Evolutionary conservation across 2,888 invertebrate genomes (phyloP).

Genomic region (Synanthedon formicaeformis): DNA sequence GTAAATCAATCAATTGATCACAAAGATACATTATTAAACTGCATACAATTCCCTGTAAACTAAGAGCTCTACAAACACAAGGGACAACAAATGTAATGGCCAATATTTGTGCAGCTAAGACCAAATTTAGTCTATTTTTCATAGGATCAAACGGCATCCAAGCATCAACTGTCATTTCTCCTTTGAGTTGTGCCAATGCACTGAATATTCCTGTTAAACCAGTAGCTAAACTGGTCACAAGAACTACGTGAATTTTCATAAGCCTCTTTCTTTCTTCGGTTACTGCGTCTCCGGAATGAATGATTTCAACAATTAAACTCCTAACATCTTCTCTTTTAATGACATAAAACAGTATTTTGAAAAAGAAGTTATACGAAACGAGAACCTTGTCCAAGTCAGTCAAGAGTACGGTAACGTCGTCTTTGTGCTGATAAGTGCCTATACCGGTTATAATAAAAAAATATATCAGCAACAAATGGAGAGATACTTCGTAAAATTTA

Average conservation of each 20-base stretch:
- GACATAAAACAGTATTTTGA: slow-evolving; percentile 34
- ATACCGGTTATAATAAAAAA: slow-evolving; percentile 29
- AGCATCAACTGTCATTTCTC: slow-evolving; percentile 37
- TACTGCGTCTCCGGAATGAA: slow-evolving; percentile 34
- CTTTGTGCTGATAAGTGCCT: slow-evolving; percentile 25
- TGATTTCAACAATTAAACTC: slow-evolving; percentile 32
- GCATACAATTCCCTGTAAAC: slow-evolving; percentile 47
- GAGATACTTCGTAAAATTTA: slow-evolving; percentile 25
- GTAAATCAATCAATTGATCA: slow-evolving; percentile 42
- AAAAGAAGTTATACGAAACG: slow-evolving; percentile 34
- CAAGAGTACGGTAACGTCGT: slow-evolving; percentile 24
- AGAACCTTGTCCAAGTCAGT: slow-evolving; percentile 39
- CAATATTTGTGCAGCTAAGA: slow-evolving; percentile 28
- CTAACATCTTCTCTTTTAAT: slow-evolving; percentile 25
- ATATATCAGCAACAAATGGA: slow-evolving; percentile 22
- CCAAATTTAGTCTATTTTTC: slow-evolving; percentile 25
- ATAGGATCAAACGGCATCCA: slow-evolving; percentile 51
- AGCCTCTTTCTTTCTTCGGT: slow-evolving; percentile 22
- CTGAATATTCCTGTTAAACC: slow-evolving; percentile 23
- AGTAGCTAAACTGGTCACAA: slow-evolving; percentile 20
- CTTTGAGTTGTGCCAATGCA: slow-evolving; percentile 23
- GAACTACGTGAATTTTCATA: slow-evolving; percentile 27
- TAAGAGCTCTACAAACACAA: slow-evolving; percentile 30
- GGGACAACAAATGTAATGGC: slow-evolving; percentile 25
- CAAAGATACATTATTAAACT: slow-evolving; percentile 47